Evolutionary conservation across 2,113 vertebrate genomes (phyloP).

Genomic region (Syngnathoides biaculeatus): DNA sequence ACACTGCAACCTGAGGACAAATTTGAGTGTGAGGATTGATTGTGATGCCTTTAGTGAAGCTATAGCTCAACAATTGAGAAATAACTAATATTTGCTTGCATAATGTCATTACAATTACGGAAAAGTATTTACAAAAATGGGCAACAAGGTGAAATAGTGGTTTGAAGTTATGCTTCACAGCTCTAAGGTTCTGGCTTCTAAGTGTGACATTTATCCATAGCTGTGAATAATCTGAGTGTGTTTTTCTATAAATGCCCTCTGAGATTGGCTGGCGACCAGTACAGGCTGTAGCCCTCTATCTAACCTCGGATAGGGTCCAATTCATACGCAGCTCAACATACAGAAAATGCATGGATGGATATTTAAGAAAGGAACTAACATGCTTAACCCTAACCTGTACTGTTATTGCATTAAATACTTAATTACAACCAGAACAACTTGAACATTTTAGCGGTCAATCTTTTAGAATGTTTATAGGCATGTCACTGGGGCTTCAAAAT

Average conservation of each 20-base stretch:
- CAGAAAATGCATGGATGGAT: background rate
- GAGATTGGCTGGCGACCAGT: too few relatives aligned
- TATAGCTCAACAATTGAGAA: background rate
- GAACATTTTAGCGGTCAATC: background rate
- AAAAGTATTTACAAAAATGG: background rate
- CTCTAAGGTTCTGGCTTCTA: background rate
- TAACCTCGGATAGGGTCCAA: too few relatives aligned
- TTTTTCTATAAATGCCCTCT: too few relatives aligned
- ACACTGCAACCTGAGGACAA: constrained; percentile 81
- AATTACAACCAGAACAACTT: background rate
- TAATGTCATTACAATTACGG: background rate
- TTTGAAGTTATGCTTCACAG: background rate
- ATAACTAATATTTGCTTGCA: background rate
- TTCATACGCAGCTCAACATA: too few relatives aligned
- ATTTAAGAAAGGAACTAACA: background rate
- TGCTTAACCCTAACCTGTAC: too few relatives aligned
- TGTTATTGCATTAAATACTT: background rate
- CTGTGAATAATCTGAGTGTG: too few relatives aligned
- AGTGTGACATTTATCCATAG: too few relatives aligned
- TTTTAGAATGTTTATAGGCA: too few relatives aligned
- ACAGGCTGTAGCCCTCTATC: too few relatives aligned
- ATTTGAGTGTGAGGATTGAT: background rate
- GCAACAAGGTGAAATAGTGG: background rate
- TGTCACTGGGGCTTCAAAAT: too few relatives aligned
- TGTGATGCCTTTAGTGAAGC: background rate